Base-by-base conservation (phyloP, 37 sponge, comb jelly and placozoan species). In the Amphimedon queenslandica region DNA sequence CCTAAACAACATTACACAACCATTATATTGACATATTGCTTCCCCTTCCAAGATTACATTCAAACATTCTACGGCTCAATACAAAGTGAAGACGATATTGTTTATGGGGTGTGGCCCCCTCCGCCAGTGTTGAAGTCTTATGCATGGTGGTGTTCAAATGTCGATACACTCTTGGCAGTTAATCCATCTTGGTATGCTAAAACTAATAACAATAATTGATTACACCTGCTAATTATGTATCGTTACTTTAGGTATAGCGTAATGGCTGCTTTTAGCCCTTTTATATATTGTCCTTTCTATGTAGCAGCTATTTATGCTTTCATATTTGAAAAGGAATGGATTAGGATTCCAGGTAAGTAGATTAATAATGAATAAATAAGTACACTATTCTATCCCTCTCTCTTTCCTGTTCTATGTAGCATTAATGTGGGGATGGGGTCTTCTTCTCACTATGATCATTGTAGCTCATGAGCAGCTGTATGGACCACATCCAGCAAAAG, bases 231-330 rank as follows among this genome's bases (percentile, higher is more conserved):
- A 6, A 35, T 67, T 40, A 29, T 24, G 1, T 23, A 13, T 3
- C 32, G 29, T 5, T 51, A 16, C 40, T 63, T 4, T 65, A 92
- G 93, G 93, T 87, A 75, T 67, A 70, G 80, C 57, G 77, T 81
- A 42, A 58, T 92, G 85, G 85, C 82, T 21, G 66, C 67, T 60
- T 77, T 87, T 58, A 92, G 93, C 67, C 93, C 93, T 10, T 67
- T 87, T 20, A 20, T 92, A 23, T 92, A 92, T 66, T 38, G 57
- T 13, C 93, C 93, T 41, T 92, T 80, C 64, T 92, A 92, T 61
- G n/a, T 80, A 32, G 56, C 55, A 63, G 89, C 89, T 24, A 87
- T 92, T 56, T 92, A 88, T 80, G 93, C 93, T 47, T 87, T 92
- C 41, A 40, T 92, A 36, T 75, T 40, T 42, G 71, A 84, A 43